Evolutionary conservation across 2,797 vertebrate species (phyloP).

Genomic region (Peromyscus nudipes): DNA sequence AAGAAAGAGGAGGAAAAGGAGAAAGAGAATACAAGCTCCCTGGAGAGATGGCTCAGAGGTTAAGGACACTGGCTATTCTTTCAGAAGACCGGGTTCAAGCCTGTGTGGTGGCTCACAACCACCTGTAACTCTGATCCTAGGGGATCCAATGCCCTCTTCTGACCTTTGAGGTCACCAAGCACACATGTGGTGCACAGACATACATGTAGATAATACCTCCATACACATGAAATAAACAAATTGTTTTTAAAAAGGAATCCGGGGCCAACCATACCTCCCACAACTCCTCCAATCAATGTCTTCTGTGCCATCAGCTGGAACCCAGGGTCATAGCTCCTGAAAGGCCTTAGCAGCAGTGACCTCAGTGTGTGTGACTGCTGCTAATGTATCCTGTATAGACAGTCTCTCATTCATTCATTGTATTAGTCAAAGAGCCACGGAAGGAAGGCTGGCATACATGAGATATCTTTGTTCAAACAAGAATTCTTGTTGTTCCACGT

Average conservation of each 20-base stretch:
- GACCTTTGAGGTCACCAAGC: background rate
- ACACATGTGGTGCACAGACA: background rate
- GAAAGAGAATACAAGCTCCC: background rate
- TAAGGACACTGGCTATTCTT: background rate
- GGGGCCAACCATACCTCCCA: background rate
- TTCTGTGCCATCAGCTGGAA: background rate
- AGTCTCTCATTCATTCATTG: background rate
- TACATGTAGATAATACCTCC: background rate
- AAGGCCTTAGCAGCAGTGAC: background rate
- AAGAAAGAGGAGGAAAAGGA: background rate
- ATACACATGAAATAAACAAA: background rate
- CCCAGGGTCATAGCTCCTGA: background rate
- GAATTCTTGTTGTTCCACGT: background rate
- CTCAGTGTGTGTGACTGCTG: background rate
- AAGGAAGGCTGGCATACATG: background rate
- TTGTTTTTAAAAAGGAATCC: background rate
- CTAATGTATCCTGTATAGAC: background rate
- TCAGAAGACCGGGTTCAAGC: background rate
- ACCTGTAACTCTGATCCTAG: background rate
- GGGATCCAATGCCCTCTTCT: background rate
- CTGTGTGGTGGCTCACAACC: background rate
- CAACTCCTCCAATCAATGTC: background rate
- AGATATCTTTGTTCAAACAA: background rate
- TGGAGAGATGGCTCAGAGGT: background rate
- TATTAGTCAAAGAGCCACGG: background rate